Evolutionary conservation across 2,888 invertebrate genomes (phyloP).

Genomic region (Cordilura impudica): DNA sequence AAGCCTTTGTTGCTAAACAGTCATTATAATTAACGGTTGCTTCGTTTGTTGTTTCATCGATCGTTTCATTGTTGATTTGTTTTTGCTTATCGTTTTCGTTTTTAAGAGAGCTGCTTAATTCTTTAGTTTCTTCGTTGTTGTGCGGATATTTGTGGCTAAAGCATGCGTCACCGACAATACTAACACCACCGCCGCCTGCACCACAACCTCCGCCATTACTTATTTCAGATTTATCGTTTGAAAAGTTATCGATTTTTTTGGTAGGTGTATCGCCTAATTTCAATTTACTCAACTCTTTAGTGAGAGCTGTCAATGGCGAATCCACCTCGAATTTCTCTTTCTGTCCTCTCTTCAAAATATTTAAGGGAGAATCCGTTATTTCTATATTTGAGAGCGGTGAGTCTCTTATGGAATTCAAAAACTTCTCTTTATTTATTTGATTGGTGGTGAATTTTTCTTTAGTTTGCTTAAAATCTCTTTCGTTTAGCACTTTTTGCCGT

Average conservation of each 20-base stretch:
- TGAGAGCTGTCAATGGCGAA: slow-evolving; percentile 73
- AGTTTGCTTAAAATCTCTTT: slow-evolving; percentile 18
- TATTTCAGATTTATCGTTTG: slow-evolving; percentile 34
- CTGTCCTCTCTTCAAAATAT: slow-evolving; percentile 26
- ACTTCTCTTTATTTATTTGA: slow-evolving; percentile 47
- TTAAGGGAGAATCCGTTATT: slow-evolving; percentile 17
- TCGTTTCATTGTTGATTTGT: slow-evolving; percentile 52
- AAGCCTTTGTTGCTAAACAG: slow-evolving; percentile 58
- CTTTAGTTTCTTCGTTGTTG: slow-evolving; percentile 46
- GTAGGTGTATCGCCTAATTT: slow-evolving; percentile 53
- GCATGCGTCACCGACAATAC: slow-evolving; percentile 45
- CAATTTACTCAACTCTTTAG: slow-evolving; percentile 71
- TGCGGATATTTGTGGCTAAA: slow-evolving; percentile 31
- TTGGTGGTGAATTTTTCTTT: slow-evolving; percentile 42
- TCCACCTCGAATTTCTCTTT: slow-evolving; percentile 65
- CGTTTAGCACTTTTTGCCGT: slow-evolving; percentile 54
- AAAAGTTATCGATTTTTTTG: slow-evolving; percentile 52
- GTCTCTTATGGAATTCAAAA: slow-evolving; percentile 49
- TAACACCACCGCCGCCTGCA: slow-evolving; percentile 28
- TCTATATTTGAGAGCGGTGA: slow-evolving; percentile 46
- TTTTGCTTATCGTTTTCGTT: slow-evolving; percentile 58
- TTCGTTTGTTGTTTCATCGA: slow-evolving; percentile 63
- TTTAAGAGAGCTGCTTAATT: slow-evolving; percentile 57
- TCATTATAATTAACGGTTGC: slow-evolving; percentile 62
- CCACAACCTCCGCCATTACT: slow-evolving; percentile 14